Evolutionary conservation across 92 coral and sea anemone species (phyloP), one percentile per base, ranked within the genome.

Genomic region (Epizoanthus fatuus): DNA sequence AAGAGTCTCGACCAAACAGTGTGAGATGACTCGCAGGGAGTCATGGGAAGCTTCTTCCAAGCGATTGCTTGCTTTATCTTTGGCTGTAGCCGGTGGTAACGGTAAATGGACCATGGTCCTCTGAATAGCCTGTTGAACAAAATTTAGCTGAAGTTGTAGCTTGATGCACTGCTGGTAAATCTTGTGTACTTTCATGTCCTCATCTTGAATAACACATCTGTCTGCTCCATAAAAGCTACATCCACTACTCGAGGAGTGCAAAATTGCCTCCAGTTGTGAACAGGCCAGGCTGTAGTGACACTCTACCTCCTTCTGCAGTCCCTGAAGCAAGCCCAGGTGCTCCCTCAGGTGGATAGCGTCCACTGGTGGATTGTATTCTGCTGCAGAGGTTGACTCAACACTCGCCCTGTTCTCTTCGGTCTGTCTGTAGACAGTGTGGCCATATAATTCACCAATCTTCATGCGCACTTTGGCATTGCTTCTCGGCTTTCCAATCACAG

Each of bases 221-320:
- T 59, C 20, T 44, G 80, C 83, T 38, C 93, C 76, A 19, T 19
- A 44, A 13, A 69, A 66, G 9, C 22, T 58, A 16, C 72, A 82
- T 13, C 75, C 69, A 39, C 85, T 90, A 47, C 79, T 88, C 0
- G 92, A 47, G 49, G 93, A 87, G 64, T 95, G 81, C 49, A 97
- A 80, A 58, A 95, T 49, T 35, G 88, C 79, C 52, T 92, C 88
- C 0, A 97, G 91, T 63, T 94, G 90, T 16, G 94, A 84, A 60
- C 99, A 95, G 0, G 99, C 91, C 62, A 97, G 88, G 68, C 98
- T 95, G 83, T 97, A 97, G 76, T 93, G 98, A 69, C 99, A 97
- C 86, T 93, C 95, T 17, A 97, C 92, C 47, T 97, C 99, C 62
- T 97, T 98, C 42, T 91, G 90, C 62, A 95, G 90, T 55, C 67